Evolutionary conservation across 1,140 invertebrate species (phyloP).

Genomic region (Calephelis virginiensis): DNA sequence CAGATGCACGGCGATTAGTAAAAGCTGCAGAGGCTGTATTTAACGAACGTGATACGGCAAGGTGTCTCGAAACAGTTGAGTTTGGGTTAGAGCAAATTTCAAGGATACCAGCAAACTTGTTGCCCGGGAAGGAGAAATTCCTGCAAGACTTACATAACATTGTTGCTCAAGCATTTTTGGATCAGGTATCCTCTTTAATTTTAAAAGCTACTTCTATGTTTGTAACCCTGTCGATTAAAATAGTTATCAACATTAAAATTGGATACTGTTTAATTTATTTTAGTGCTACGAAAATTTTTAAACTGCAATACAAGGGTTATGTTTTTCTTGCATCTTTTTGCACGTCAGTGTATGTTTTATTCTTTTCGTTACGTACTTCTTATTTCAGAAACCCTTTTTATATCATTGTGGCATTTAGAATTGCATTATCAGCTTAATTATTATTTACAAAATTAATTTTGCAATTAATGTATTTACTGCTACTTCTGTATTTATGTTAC

Average conservation of each 20-base stretch:
- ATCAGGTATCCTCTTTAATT: slow-evolving; percentile 44
- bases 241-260: background rate
- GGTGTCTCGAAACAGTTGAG: slow-evolving; percentile 59
- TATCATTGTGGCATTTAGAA: too few relatives aligned
- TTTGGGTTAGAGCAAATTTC: slow-evolving; percentile 65
- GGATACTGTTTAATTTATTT: too few relatives aligned
- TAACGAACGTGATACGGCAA: slow-evolving; percentile 52
- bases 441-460: too few relatives aligned
- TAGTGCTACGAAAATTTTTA: too few relatives aligned
- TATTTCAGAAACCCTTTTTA: too few relatives aligned
- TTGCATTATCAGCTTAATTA: too few relatives aligned
- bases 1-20: slow-evolving; percentile 53
- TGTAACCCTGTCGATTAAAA: background rate
- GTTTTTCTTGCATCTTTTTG: too few relatives aligned
- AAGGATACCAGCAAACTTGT: slow-evolving; percentile 47
- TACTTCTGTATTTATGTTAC: too few relatives aligned
- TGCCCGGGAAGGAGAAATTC: slow-evolving; percentile 61
- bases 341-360: too few relatives aligned
- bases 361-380: too few relatives aligned
- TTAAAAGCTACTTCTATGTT: background rate
- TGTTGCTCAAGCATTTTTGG: slow-evolving; percentile 56
- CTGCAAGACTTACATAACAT: slow-evolving; percentile 52
- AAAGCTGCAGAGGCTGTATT: slow-evolving; percentile 38
- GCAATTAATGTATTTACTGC: too few relatives aligned
- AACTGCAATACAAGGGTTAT: too few relatives aligned